These are phyloP conservation scores for Sturnus vulgaris DNA, from an alignment of 2,113 vertebrate species.

Conservation along the genomic window DNA sequence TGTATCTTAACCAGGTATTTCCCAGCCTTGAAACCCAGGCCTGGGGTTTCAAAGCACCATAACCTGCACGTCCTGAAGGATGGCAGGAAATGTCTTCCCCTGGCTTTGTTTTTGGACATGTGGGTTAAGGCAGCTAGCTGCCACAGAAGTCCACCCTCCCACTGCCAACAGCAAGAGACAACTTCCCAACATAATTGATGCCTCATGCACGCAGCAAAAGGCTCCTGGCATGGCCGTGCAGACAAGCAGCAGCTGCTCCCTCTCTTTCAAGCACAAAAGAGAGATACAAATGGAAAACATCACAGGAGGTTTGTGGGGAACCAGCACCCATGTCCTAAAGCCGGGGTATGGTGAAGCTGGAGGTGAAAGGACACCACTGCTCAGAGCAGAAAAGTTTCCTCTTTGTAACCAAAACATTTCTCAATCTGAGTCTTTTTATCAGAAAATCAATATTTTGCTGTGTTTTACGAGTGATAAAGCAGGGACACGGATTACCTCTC, in stretches of 20 bases:
- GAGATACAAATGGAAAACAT: not conserved
- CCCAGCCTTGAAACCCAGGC: not conserved
- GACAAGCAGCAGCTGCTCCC: not conserved
- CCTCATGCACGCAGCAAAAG: not conserved
- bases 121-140: not conserved
- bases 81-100: not conserved
- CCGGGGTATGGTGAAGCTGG: fast-evolving
- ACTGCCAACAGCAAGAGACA: not conserved
- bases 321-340: not conserved
- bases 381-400: not conserved
- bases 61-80: not conserved
- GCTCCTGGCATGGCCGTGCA: not conserved
- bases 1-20: fast-evolving
- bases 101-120: not conserved
- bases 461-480: not conserved
- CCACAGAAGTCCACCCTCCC: not conserved
- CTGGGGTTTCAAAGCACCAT: not conserved
- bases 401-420: not conserved
- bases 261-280: not conserved
- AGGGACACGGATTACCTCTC: constrained; percentile 79
- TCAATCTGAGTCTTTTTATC: not conserved
- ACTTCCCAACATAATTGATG: not conserved
- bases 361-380: not conserved
- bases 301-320: not conserved
- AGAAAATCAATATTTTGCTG: not conserved